Conservation (phyloP, 2,888 invertebrate genomes). For the Parasteatoda lunata region DNA sequence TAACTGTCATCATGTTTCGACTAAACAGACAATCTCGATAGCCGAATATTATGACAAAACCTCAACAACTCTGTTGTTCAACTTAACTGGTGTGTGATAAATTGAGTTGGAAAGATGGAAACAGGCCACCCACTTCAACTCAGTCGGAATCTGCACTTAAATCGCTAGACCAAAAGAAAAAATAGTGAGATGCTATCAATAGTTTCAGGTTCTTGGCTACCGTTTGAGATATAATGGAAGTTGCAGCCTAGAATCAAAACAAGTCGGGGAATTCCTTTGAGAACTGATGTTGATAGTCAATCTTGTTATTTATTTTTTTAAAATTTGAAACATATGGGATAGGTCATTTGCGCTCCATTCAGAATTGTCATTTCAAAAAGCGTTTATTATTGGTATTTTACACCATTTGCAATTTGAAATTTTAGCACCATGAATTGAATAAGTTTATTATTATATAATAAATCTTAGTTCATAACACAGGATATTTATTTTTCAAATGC, state of each 20-base stretch:
- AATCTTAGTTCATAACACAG: too few relatives aligned
- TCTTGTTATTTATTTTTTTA: too few relatives aligned
- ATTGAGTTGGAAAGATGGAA: conserved; percentile 33
- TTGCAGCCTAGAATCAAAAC: neutral
- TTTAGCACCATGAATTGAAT: too few relatives aligned
- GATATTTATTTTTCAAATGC: too few relatives aligned
- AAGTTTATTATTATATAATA: too few relatives aligned
- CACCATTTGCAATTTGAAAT: too few relatives aligned
- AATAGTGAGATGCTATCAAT: conserved; percentile 38
- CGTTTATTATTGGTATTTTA: too few relatives aligned
- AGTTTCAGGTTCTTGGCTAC: conserved; percentile 3
- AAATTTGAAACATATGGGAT: too few relatives aligned
- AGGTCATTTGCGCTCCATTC: too few relatives aligned
- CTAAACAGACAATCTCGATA: neutral
- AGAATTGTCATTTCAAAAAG: too few relatives aligned
- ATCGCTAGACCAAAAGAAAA: neutral
- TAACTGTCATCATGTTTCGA: neutral
- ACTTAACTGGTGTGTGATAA: conserved; percentile 29
- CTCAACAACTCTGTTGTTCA: neutral
- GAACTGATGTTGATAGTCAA: too few relatives aligned
- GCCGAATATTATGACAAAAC: neutral
- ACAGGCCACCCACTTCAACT: conserved; percentile 40
- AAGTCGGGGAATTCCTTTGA: neutral
- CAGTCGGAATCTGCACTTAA: neutral
- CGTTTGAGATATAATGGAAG: neutral